A percentile compares a stretch with the other conserved stretches of the same genome.
Evolutionary conservation across 2,113 vertebrate species (phyloP).

Genomic region (Paradoxurus hermaphroditus): DNA sequence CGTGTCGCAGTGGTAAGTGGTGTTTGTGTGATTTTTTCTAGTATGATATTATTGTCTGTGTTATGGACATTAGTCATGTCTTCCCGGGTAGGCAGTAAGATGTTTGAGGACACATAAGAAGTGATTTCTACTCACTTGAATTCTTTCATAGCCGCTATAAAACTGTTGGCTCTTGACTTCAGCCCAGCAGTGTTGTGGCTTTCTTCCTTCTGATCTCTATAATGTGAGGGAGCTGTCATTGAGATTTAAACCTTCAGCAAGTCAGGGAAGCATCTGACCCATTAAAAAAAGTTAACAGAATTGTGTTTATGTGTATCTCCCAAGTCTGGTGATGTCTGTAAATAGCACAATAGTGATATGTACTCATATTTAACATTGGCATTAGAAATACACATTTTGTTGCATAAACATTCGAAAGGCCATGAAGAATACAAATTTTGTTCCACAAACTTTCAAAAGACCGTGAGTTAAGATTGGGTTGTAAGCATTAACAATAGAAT

Average conservation of each 20-base stretch:
- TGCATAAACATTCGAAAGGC: neutral
- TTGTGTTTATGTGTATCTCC: neutral
- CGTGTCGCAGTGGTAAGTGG: neutral
- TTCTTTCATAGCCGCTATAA: neutral
- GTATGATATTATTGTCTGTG: neutral
- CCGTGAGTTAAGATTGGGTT: neutral
- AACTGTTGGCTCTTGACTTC: neutral
- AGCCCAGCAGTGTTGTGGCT: neutral
- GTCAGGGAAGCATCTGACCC: neutral
- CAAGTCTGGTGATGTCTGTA: neutral
- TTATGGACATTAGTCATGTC: neutral
- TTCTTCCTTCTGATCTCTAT: neutral
- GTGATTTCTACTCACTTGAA: neutral
- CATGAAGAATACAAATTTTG: neutral
- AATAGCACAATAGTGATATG: neutral
- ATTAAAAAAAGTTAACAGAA: neutral
- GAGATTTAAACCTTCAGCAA: neutral
- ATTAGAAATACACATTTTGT: neutral
- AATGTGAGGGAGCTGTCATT: neutral
- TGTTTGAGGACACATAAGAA: neutral
- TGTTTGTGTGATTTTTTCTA: neutral
- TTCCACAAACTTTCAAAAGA: slow-evolving; percentile 18
- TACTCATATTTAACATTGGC: neutral
- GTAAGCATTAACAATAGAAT: neutral
- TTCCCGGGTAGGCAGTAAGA: neutral